phyloP scores from a whole-genome alignment of 2,797 vertebrate species.

The Rhinogobio ventralis region DNA sequence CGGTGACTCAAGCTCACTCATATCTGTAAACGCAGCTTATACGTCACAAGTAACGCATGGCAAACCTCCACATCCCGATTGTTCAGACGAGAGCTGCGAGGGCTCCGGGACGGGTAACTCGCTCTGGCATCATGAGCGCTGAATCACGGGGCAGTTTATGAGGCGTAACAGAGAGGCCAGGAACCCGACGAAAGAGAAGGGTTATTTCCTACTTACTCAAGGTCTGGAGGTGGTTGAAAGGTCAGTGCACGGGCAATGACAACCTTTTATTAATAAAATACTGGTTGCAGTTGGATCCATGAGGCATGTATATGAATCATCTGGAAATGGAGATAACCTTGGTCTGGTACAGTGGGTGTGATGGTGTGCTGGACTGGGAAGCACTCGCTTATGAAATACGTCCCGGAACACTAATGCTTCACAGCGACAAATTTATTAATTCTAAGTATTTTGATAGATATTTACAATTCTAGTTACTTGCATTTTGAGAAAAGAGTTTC shows the following conservation, averaged over 20 bases:
- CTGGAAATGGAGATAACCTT: not conserved
- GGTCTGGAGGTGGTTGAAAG: not conserved
- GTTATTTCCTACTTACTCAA: not conserved
- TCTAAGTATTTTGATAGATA: not conserved
- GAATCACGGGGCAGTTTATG: constrained; percentile 32
- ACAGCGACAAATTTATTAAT: not conserved
- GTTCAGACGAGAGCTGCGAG: not conserved
- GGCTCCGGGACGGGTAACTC: not conserved
- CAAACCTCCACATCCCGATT: not conserved
- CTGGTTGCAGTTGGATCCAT: not conserved
- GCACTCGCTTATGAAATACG: not conserved
- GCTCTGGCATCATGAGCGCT: constrained; percentile 12
- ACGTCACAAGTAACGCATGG: constrained; percentile 35
- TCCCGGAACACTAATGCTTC: not conserved
- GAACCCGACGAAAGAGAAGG: not conserved
- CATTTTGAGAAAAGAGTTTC: constrained; percentile 11
- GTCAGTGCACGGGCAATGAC: not conserved
- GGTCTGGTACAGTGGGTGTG: not conserved
- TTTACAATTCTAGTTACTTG: not conserved
- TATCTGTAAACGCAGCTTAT: not conserved
- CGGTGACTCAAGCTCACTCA: constrained; percentile 26
- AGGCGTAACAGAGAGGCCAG: constrained; percentile 28
- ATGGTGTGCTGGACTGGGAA: too few species aligned
- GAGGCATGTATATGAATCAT: not conserved
- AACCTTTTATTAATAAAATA: not conserved